A percentile compares a stretch with the other conserved stretches of the same genome.
Conservation (phyloP, 1,140 invertebrate species). For the Liolophura sinensis region DNA sequence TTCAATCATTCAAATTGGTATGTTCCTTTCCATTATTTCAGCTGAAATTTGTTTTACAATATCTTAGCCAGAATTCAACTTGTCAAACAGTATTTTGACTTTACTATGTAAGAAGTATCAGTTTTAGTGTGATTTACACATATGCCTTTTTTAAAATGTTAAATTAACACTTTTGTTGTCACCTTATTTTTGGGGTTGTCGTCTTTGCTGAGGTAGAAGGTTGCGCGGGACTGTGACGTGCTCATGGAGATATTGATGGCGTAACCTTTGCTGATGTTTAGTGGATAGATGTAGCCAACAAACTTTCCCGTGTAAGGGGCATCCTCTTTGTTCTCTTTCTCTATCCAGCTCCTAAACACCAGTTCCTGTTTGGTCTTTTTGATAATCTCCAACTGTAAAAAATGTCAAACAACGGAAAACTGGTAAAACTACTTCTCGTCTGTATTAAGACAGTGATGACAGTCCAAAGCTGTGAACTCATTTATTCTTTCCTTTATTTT, state of each 20-base stretch:
- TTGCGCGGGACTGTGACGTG: slow-evolving; percentile 27
- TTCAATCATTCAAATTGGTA: too few relatives aligned
- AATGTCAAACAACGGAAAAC: neutral
- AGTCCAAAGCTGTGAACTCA: too few relatives aligned
- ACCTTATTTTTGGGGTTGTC: slow-evolving; percentile 34
- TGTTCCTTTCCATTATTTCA: too few relatives aligned
- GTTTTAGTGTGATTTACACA: too few relatives aligned
- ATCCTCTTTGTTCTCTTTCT: slow-evolving; percentile 69
- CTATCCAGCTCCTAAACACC: slow-evolving; percentile 66
- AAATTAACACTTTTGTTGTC: neutral
- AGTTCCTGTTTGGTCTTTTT: slow-evolving; percentile 83
- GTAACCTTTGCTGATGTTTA: slow-evolving; percentile 58
- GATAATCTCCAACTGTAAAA: slow-evolving; percentile 68
- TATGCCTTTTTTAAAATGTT: too few relatives aligned
- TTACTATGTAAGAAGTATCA: too few relatives aligned
- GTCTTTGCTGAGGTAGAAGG: slow-evolving; percentile 47
- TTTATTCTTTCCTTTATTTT: too few relatives aligned
- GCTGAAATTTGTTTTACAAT: too few relatives aligned
- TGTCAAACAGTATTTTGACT: too few relatives aligned
- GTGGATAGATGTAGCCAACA: slow-evolving; percentile 78
- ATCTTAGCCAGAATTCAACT: too few relatives aligned
- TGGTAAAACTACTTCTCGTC: too few relatives aligned
- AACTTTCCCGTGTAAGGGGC: slow-evolving; percentile 64
- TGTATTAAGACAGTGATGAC: too few relatives aligned
- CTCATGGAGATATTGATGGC: slow-evolving; percentile 20